Evolutionary conservation across 2,797 vertebrate genomes (phyloP).

Genomic region (Sylvilagus floridanus): DNA sequence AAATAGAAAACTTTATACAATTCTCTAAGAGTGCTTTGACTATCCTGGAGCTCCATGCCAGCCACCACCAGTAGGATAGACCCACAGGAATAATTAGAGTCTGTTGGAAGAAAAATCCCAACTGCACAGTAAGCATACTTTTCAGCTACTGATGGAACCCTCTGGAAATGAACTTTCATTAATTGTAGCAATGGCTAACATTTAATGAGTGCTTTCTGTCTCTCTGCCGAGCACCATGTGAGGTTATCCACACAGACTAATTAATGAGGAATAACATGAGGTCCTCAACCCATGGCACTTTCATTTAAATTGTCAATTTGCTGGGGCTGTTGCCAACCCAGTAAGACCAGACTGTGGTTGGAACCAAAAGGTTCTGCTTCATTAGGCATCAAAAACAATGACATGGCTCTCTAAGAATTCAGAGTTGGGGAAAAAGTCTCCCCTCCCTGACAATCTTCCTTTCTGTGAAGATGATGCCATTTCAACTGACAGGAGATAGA

Average conservation of each 20-base stretch:
- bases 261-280: neutral
- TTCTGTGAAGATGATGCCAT: conserved; percentile 30
- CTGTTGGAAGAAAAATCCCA: neutral
- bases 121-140: neutral
- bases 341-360: neutral
- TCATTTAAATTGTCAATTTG: conserved; percentile 8
- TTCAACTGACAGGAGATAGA: conserved; percentile 12
- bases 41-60: neutral
- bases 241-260: neutral
- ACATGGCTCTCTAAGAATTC: conserved; percentile 59
- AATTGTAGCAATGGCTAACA: neutral
- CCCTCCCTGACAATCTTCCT: neutral
- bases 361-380: conserved; percentile 57
- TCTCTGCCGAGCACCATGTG: neutral
- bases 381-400: conserved; percentile 2
- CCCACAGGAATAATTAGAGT: neutral
- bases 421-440: neutral
- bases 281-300: neutral
- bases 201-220: neutral
- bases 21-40: neutral
- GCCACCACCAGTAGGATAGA: neutral
- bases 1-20: neutral
- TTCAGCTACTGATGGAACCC: neutral
- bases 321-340: conserved; percentile 1
- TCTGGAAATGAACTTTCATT: conserved; percentile 28